Conservation (phyloP, 2,113 vertebrate genomes). For the Cisticola juncidis region DNA sequence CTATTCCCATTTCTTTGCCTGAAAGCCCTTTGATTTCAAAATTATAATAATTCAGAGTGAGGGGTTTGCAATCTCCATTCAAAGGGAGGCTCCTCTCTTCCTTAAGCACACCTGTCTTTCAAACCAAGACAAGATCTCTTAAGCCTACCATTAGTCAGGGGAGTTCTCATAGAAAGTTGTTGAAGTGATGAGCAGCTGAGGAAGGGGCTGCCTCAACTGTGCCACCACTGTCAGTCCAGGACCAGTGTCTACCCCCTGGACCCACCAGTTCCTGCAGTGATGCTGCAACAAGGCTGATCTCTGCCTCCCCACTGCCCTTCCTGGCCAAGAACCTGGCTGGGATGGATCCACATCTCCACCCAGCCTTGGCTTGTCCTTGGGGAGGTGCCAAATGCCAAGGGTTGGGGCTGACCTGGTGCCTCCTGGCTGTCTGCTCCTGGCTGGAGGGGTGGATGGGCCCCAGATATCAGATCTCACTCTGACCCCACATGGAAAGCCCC, state of each 20-base stretch:
- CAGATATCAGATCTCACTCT: not conserved
- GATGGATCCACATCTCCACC: accelerated
- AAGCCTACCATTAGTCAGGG: not conserved
- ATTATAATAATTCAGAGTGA: not conserved
- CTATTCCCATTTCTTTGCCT: not conserved
- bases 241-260: accelerated
- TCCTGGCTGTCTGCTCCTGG: not conserved
- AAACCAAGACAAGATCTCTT: not conserved
- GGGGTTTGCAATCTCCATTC: not conserved
- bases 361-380: accelerated
- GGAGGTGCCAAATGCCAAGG: accelerated
- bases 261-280: not conserved
- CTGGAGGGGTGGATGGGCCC: accelerated
- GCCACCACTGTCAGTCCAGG: not conserved
- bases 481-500: accelerated
- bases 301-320: not conserved
- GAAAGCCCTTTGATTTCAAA: not conserved
- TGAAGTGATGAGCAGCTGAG: not conserved
- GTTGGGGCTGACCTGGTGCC: accelerated
- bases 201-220: not conserved
- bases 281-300: not conserved
- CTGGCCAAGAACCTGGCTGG: not conserved
- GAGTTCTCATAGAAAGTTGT: not conserved
- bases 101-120: not conserved
- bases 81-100: not conserved